Evolutionary conservation across 1,140 invertebrate genomes (phyloP).

Genomic region (Thaumatotibia leucotreta): DNA sequence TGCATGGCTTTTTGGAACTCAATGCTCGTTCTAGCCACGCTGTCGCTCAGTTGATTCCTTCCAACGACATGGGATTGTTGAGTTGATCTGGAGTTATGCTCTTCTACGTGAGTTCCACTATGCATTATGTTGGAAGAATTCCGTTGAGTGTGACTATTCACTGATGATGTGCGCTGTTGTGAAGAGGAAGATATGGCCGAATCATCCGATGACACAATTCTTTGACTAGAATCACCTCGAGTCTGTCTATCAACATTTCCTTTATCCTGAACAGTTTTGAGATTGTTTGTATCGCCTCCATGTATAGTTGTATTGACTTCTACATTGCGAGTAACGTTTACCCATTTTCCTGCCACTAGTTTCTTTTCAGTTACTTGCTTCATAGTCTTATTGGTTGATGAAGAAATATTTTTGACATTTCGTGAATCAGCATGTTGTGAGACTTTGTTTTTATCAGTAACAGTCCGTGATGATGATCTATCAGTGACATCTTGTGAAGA

Average conservation of each 20-base stretch:
- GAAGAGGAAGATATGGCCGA: slow-evolving; percentile 8
- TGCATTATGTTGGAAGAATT: slow-evolving; percentile 17
- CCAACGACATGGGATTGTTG: slow-evolving; percentile 41
- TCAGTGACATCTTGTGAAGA: slow-evolving; percentile 25
- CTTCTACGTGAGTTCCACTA: slow-evolving; percentile 30
- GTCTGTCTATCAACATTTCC: not conserved
- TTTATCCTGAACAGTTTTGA: slow-evolving; percentile 9
- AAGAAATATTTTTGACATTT: slow-evolving; percentile 42
- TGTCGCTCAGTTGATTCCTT: slow-evolving; percentile 61
- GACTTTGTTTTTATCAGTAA: slow-evolving; percentile 33
- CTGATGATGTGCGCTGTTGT: slow-evolving; percentile 8
- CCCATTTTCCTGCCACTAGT: slow-evolving; percentile 62
- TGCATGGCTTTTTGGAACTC: slow-evolving; percentile 71
- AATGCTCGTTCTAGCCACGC: slow-evolving; percentile 62
- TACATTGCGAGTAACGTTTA: slow-evolving; percentile 59
- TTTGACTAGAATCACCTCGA: slow-evolving; percentile 22
- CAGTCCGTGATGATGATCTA: slow-evolving; percentile 28
- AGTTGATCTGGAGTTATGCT: slow-evolving; percentile 36
- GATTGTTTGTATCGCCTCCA: slow-evolving; percentile 22
- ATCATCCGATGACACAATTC: slow-evolving; percentile 25
- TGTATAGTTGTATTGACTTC: slow-evolving; percentile 42
- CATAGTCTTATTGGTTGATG: slow-evolving; percentile 53
- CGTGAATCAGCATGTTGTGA: slow-evolving; percentile 43
- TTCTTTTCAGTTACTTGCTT: slow-evolving; percentile 70
- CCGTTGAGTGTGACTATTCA: slow-evolving; percentile 4